phyloP scores from a whole-genome alignment of 2,888 invertebrate genomes.

The Agrochola lychnidis region DNA sequence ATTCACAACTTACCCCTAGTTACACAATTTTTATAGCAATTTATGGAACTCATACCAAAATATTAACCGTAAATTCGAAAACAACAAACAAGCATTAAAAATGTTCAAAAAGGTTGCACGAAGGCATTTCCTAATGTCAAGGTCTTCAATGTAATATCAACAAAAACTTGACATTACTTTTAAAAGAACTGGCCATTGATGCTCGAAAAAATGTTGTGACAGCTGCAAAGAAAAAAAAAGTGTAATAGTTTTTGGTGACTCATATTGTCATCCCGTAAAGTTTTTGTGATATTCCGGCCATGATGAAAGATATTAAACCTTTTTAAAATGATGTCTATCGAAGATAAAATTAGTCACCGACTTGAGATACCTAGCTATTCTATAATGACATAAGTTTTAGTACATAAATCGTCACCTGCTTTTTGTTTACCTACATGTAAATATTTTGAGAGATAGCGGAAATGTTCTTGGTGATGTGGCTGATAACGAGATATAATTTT shows the following conservation, averaged over 20 bases:
- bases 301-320: slow-evolving; percentile 42
- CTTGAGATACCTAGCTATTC: background rate
- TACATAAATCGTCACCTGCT: slow-evolving; percentile 5
- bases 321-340: slow-evolving; percentile 42
- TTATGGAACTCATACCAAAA: slow-evolving; percentile 13
- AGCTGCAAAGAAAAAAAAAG: slow-evolving; percentile 38
- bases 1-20: slow-evolving; percentile 1
- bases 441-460: slow-evolving; percentile 9
- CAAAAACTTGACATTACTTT: slow-evolving; percentile 55
- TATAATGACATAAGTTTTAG: slow-evolving; percentile 1
- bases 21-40: slow-evolving; percentile 18
- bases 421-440: slow-evolving; percentile 5
- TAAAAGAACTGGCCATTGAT: slow-evolving; percentile 46
- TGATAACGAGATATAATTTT: background rate
- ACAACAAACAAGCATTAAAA: slow-evolving; percentile 37
- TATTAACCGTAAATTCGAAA: slow-evolving; percentile 5
- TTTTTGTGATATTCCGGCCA: slow-evolving; percentile 47
- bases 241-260: slow-evolving; percentile 48
- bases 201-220: slow-evolving; percentile 60
- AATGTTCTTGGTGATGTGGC: background rate
- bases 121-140: slow-evolving; percentile 63
- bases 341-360: slow-evolving; percentile 52
- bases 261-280: slow-evolving; percentile 45
- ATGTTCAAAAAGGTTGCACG: slow-evolving; percentile 54
- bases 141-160: slow-evolving; percentile 43